Base-by-base conservation (phyloP, 2,888 invertebrate genomes). In the Bembecia ichneumoniformis region DNA sequence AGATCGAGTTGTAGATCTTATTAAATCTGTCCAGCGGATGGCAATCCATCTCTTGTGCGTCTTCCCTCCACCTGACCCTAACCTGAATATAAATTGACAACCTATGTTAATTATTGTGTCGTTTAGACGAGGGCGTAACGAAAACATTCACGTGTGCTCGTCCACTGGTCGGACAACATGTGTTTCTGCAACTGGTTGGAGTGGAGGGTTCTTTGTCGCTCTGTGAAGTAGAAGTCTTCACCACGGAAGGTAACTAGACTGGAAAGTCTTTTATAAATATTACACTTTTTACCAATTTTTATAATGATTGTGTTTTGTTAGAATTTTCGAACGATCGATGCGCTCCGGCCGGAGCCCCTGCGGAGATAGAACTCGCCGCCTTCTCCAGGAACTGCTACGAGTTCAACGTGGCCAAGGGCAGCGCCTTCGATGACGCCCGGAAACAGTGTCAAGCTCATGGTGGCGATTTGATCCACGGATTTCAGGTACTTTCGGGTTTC, bases 151-250 rank as follows among this genome's bases (percentile, higher is more conserved):
- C 92, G 0, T 97, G 96, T 70, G 96, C 96, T 0, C 89, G 96
- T 40, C 92, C 95, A 0, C 82, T 96, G 51, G 87, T 93, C 15
- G 97, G 97, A 0, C 95, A 96, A 63, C 94, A 93, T 72, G 96
- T 97, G 43, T 96, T 94, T 70, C 89, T 97, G 53, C 96, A 96
- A 70, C 89, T 96, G 50, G 96, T 96, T 1, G 96, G 96, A 0
- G 96, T 96, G 2, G 96, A 96, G 74, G 96, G 96, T 17, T 95
- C 96, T 1, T 80, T 97, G 48, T 96, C 96, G 7, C 83, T 97
- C 1, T 97, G 97, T 72, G 96, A 97, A 80, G 96, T 97, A 1
- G 95, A 96, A 79, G 94, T 96, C 1, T 97, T 96, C 74, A 95
- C 96, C 1, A 95, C 95, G 3, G 95, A 96, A 82, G 96, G 95